These are phyloP conservation scores for Gortyna flavago DNA, from an alignment of 2,888 invertebrate genomes.

Conservation along the genomic window DNA sequence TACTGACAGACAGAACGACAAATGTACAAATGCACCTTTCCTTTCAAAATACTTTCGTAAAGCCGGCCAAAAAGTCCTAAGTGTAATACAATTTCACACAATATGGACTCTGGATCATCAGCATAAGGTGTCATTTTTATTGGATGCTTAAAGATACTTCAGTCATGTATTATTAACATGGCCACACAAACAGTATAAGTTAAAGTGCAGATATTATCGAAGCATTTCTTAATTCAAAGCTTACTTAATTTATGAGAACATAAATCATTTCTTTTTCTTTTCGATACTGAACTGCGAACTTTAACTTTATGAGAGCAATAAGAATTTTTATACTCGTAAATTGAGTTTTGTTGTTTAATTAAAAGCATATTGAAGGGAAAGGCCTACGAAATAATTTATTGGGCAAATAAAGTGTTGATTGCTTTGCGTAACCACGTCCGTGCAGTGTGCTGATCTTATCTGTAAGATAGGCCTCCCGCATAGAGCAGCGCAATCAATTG, in stretches of 20 bases:
- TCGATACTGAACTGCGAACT: conserved; percentile 51
- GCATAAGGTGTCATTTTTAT: background rate
- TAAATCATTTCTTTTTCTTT: conserved; percentile 62
- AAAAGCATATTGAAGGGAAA: conserved; percentile 37
- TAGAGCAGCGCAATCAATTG: conserved; percentile 17
- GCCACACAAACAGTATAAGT: conserved; percentile 30
- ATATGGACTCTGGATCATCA: background rate
- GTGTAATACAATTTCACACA: background rate
- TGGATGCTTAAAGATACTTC: background rate
- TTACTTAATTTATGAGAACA: conserved; percentile 60
- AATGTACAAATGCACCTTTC: conserved; percentile 37
- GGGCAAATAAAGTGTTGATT: conserved; percentile 38
- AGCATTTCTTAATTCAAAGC: conserved; percentile 64
- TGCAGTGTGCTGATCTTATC: conserved; percentile 37
- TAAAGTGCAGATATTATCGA: conserved; percentile 55
- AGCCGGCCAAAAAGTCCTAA: background rate
- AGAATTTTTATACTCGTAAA: conserved; percentile 40
- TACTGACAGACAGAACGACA: conserved; percentile 21
- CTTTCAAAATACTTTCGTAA: conserved; percentile 17
- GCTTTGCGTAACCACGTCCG: conserved; percentile 35
- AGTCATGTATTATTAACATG: background rate
- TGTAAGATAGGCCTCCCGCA: conserved; percentile 28
- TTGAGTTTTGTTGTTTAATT: conserved; percentile 54
- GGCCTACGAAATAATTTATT: conserved; percentile 39
- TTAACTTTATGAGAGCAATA: conserved; percentile 59